These are phyloP conservation scores for Leptogaster cylindrica DNA, from an alignment of 2,888 invertebrate species.

Conservation along the genomic window DNA sequence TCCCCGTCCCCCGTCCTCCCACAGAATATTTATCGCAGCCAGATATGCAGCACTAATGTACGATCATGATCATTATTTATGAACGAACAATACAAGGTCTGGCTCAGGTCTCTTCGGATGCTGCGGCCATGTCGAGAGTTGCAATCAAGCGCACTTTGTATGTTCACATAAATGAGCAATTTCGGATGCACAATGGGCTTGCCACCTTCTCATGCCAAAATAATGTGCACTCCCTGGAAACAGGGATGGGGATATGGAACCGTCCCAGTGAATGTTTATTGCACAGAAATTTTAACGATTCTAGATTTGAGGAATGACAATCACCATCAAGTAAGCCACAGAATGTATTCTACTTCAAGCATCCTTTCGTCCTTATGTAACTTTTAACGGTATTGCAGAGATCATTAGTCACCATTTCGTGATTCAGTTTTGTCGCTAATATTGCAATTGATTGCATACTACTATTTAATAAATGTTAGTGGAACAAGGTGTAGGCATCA, in stretches of 20 bases:
- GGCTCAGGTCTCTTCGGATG: slow-evolving; percentile 8
- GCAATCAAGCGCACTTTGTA: slow-evolving; percentile 10
- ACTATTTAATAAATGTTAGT: slow-evolving; percentile 27
- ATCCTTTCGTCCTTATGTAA: background rate
- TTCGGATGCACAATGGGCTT: background rate
- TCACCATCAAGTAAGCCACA: background rate
- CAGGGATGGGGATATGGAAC: background rate
- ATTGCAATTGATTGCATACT: slow-evolving; percentile 16
- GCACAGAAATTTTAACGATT: slow-evolving; percentile 20
- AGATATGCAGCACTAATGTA: background rate
- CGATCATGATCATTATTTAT: slow-evolving; percentile 35
- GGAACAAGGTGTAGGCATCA: slow-evolving; percentile 29
- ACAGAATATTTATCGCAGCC: background rate
- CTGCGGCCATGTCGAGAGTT: background rate
- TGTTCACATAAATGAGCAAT: slow-evolving; percentile 30
- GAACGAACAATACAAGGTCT: slow-evolving; percentile 32
- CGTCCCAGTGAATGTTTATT: slow-evolving; percentile 16
- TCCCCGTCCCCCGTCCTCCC: too few relatives aligned
- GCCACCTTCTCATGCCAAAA: background rate
- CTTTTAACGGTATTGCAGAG: background rate
- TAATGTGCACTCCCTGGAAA: slow-evolving; percentile 21
- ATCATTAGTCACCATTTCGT: slow-evolving; percentile 16
- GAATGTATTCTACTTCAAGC: too few relatives aligned
- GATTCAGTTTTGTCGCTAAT: slow-evolving; percentile 30
- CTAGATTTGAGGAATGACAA: background rate